A percentile compares a stretch with the other conserved stretches of the same genome.
Evolutionary conservation across 2,888 invertebrate species (phyloP).

Genomic region (Hyppa rectilinea): DNA sequence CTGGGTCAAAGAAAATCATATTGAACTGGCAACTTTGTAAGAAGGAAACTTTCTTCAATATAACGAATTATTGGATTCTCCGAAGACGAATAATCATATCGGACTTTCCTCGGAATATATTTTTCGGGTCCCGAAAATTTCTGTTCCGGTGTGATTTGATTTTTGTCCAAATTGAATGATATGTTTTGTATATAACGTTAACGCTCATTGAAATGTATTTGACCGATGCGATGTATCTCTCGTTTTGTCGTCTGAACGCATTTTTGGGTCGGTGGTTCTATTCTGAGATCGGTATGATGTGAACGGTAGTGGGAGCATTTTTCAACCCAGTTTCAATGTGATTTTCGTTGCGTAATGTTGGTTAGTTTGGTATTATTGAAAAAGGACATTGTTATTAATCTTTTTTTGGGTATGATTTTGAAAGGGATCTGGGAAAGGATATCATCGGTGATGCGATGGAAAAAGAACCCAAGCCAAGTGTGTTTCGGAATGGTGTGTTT

Average conservation of each 20-base stretch:
- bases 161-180: conserved; percentile 75
- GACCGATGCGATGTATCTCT: conserved; percentile 66
- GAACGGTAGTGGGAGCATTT: conserved; percentile 9
- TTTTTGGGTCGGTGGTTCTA: conserved; percentile 48
- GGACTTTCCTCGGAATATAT: conserved; percentile 78
- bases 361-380: conserved; percentile 10
- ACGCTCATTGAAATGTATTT: conserved; percentile 70
- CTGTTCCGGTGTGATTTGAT: conserved; percentile 68
- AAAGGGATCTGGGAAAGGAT: not conserved
- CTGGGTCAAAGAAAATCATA: conserved; percentile 85
- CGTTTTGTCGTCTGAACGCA: conserved; percentile 66
- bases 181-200: conserved; percentile 65
- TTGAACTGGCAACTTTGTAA: conserved; percentile 79
- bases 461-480: too few relatives aligned
- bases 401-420: not conserved
- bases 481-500: too few relatives aligned
- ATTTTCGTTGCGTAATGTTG: conserved; percentile 14
- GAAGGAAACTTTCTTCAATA: conserved; percentile 86
- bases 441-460: not conserved
- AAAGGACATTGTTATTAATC: conserved; percentile 12
- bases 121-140: conserved; percentile 62
- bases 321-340: conserved; percentile 17
- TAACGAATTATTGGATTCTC: conserved; percentile 88
- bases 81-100: conserved; percentile 81
- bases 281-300: conserved; percentile 24